Evolutionary conservation across 2,113 vertebrate genomes (phyloP).

Genomic region (Serinus canaria): DNA sequence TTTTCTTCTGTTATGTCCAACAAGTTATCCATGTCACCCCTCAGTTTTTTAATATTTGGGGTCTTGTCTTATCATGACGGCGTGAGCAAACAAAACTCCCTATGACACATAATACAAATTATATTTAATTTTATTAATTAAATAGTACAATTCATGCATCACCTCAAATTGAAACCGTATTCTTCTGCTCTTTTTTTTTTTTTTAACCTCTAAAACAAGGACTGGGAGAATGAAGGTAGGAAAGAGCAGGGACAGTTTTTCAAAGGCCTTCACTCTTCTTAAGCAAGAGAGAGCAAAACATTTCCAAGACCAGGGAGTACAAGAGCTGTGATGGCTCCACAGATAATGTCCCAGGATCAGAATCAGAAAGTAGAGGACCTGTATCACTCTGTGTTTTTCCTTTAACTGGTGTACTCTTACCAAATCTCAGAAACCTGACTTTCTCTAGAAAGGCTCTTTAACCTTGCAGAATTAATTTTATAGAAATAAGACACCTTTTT

Average conservation of each 20-base stretch:
- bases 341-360: neutral
- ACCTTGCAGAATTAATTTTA: neutral
- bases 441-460: neutral
- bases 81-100: neutral
- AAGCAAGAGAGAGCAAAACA: neutral
- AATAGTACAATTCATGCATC: neutral
- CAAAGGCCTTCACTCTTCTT: neutral
- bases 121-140: neutral
- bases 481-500: neutral
- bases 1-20: neutral
- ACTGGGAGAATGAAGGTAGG: neutral
- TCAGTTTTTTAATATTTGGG: neutral
- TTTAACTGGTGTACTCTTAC: neutral
- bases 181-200: neutral
- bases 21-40: neutral
- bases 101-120: neutral
- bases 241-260: neutral
- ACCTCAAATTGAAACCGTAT: neutral
- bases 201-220: neutral
- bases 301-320: neutral
- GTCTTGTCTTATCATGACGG: neutral
- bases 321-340: neutral
- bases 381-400: neutral
- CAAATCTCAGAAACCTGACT: neutral
- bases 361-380: neutral